Base-by-base conservation (phyloP, 2,113 vertebrate genomes). In the Chauna torquata region DNA sequence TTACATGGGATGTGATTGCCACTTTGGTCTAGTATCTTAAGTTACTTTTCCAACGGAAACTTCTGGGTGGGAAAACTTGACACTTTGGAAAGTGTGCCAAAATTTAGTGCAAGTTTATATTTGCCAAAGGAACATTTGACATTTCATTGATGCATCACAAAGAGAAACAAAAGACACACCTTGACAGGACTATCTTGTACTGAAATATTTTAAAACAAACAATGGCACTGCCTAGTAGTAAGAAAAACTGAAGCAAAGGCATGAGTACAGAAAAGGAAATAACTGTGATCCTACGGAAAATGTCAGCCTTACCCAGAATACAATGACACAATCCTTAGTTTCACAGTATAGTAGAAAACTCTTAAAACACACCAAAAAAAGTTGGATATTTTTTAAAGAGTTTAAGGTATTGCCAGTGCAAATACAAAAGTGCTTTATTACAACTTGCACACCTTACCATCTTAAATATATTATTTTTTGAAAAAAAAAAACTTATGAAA, bases 31-130 rank as follows among this genome's bases (percentile, higher is more conserved):
- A 40, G 38, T 65, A 72, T 79, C 86, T 85, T 0, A 0, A 83
- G 57, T 71, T 88, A 80, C 65, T 87, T 94, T 94, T 90, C 54
- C 66, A 82, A 62, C 8, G 12, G 91, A 96, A 92, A 89, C 38
- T 83, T 95, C 78, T 91, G 90, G 82, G 91, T 92, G 61, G 82
- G 71, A 96, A 86, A 97, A 91, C 70, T 24, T 78, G 79, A 70
- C 62, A 66, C 36, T 94, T 71, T 0, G 1, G 49, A 83, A 89
- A 86, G 65, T 1, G 8, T 86, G 85, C 64, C 85, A 95, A 94
- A 95, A 94, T 55, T 62, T 23, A 92, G 57, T 18, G 45, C 69
- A 90, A 86, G 69, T 93, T 96, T 76, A 68, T 90, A 55, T 70
- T 94, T 96, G 91, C 61, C 65, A 76, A 87, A 91, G 81, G 77